phyloP scores from a whole-genome alignment of 2,888 invertebrate genomes.

The Brachynemurus nebulosus region DNA sequence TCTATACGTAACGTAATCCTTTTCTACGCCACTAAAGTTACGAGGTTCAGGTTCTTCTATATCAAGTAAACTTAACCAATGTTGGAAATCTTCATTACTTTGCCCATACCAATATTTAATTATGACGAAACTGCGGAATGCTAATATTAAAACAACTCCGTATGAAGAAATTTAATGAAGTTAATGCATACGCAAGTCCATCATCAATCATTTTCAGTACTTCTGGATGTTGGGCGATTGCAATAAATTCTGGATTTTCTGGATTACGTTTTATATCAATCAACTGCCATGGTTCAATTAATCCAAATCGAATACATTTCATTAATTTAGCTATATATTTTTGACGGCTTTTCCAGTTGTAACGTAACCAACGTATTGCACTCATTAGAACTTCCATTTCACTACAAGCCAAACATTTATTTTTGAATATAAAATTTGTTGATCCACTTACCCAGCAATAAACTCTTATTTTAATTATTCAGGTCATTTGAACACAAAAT shows the following conservation, averaged over 20 bases:
- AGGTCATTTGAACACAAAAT: no score
- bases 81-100: constrained; percentile 55
- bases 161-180: constrained; percentile 3
- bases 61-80: constrained; percentile 54
- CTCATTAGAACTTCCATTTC: constrained; percentile 71
- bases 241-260: constrained; percentile 55
- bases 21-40: constrained; percentile 53
- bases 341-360: constrained; percentile 50
- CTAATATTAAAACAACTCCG: constrained; percentile 6
- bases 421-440: no score
- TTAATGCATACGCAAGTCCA: constrained; percentile 52
- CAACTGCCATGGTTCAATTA: constrained; percentile 67
- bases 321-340: constrained; percentile 44
- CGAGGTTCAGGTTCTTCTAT: constrained; percentile 56
- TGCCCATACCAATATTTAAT: constrained; percentile 65
- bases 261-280: constrained; percentile 63
- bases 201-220: constrained; percentile 68
- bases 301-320: constrained; percentile 60
- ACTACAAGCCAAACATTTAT: no score
- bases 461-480: no score
- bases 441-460: no score
- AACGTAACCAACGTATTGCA: constrained; percentile 63
- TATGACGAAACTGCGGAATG: constrained; percentile 47
- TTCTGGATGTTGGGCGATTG: constrained; percentile 48
- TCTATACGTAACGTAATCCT: constrained; percentile 55